These are phyloP conservation scores for Tenthredo livida DNA, from an alignment of 2,888 invertebrate species.

Conservation along the genomic window DNA sequence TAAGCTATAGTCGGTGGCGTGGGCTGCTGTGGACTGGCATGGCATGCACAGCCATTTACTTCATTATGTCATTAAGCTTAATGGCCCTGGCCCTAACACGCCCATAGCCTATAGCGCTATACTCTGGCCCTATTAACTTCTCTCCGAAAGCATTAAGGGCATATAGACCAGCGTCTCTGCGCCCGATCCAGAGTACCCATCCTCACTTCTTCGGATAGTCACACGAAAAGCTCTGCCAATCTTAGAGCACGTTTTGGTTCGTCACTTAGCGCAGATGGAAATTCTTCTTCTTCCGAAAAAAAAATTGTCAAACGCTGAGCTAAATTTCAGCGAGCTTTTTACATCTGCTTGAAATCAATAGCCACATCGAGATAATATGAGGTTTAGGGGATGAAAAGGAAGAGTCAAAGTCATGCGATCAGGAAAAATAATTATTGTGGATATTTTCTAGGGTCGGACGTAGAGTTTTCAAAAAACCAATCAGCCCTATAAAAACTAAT, in stretches of 20 bases:
- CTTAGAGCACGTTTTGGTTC: background rate
- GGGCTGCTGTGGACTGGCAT: conserved; percentile 69
- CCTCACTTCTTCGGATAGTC: background rate
- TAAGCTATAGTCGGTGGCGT: conserved; percentile 75
- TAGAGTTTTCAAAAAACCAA: background rate
- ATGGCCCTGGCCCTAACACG: conserved; percentile 77
- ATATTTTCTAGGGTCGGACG: background rate
- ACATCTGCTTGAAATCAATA: background rate
- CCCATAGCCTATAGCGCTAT: conserved; percentile 74
- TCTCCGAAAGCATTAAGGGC: conserved; percentile 57
- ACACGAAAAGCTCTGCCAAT: background rate
- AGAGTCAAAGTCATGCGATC: background rate
- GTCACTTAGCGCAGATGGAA: background rate
- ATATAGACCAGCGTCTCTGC: background rate
- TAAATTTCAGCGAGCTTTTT: background rate
- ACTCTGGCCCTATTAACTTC: conserved; percentile 75
- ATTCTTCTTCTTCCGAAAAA: background rate
- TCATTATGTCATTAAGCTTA: conserved; percentile 79
- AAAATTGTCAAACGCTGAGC: too few species aligned
- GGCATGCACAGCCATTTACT: conserved; percentile 78
- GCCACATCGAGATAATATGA: background rate
- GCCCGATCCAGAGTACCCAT: background rate
- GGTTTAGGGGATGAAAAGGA: background rate
- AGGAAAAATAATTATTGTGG: background rate
- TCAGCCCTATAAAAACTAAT: background rate